These are phyloP conservation scores for Condylura cristata DNA, from an alignment of 2,113 vertebrate genomes.

Conservation along the genomic window DNA sequence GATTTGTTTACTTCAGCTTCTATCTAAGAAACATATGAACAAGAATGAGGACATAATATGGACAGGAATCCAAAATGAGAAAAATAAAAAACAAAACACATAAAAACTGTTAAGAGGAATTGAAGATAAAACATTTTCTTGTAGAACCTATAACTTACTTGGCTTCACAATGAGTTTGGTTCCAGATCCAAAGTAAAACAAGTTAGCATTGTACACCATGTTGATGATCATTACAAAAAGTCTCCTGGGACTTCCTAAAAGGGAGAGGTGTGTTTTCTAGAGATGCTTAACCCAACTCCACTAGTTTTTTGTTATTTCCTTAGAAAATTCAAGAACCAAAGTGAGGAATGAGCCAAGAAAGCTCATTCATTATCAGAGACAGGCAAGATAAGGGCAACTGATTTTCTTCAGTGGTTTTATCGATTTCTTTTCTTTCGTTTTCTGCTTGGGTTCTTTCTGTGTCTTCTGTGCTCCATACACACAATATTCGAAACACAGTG, in stretches of 20 bases:
- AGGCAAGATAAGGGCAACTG: constrained; percentile 71
- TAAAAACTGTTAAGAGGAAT: not conserved
- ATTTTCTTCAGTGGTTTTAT: constrained; percentile 68
- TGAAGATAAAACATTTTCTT: not conserved
- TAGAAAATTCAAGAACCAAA: constrained; percentile 48
- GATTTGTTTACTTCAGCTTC: constrained; percentile 12
- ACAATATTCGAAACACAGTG: constrained; percentile 31
- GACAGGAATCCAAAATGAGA: not conserved
- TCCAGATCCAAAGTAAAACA: constrained; percentile 64
- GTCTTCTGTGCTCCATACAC: constrained; percentile 41
- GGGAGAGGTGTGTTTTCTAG: not conserved
- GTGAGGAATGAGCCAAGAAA: constrained; percentile 61
- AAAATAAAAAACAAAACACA: not conserved
- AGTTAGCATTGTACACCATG: not conserved
- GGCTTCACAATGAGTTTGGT: constrained; percentile 70
- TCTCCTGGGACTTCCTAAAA: not conserved
- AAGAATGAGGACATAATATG: not conserved
- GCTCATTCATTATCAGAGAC: constrained; percentile 76
- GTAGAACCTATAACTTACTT: constrained; percentile 69
- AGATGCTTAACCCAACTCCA: not conserved
- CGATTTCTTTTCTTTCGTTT: constrained; percentile 73
- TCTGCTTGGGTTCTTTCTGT: constrained; percentile 68
- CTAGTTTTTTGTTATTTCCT: constrained; percentile 20
- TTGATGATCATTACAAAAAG: constrained; percentile 70
- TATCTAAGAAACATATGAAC: not conserved